These are phyloP conservation scores for Balanococcus diminutus DNA, from an alignment of 2,888 invertebrate species.

Conservation along the genomic window DNA sequence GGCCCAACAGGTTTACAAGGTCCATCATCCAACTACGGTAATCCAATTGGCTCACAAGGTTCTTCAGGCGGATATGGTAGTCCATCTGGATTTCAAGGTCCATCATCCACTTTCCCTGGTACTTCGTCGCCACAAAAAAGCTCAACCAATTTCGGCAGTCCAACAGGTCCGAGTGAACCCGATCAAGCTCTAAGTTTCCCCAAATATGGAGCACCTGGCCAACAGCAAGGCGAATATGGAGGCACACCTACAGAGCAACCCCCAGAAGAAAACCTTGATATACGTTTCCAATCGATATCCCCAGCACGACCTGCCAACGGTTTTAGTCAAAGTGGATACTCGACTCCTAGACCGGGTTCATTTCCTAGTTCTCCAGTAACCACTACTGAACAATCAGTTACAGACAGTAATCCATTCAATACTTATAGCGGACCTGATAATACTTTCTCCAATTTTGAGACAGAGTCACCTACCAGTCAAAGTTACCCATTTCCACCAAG, in stretches of 20 bases:
- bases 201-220: neutral
- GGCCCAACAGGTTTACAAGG: constrained; percentile 57
- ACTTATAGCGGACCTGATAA: neutral
- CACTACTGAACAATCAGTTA: constrained; percentile 28
- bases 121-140: no score
- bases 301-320: neutral
- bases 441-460: neutral
- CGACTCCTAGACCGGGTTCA: neutral
- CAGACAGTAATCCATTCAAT: constrained; percentile 16
- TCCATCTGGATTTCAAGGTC: constrained; percentile 58
- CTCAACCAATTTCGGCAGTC: constrained; percentile 56
- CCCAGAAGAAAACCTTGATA: neutral
- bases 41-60: constrained; percentile 56
- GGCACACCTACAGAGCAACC: neutral
- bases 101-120: no score
- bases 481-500: neutral
- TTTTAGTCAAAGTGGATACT: neutral
- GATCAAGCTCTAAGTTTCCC: constrained; percentile 58
- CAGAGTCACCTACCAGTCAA: constrained; percentile 39
- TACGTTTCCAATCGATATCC: neutral
- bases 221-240: no score
- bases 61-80: constrained; percentile 56
- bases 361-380: constrained; percentile 1
- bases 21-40: constrained; percentile 59
- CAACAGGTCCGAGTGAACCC: constrained; percentile 58